Evolutionary conservation across 2,113 vertebrate genomes (phyloP), one percentile per base, ranked within the genome.

Genomic region (Eptatretus burgeri): DNA sequence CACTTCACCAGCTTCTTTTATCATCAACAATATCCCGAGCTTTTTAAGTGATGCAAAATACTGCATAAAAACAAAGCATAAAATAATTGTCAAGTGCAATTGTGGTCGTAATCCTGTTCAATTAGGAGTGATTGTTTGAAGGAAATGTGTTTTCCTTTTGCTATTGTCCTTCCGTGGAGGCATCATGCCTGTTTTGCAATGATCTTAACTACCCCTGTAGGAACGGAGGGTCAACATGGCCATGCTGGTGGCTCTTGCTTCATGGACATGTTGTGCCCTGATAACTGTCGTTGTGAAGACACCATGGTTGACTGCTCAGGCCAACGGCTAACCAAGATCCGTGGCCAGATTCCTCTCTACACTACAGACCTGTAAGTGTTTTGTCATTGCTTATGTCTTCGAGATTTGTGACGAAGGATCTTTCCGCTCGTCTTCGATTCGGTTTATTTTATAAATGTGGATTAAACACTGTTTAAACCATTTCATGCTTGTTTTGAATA

Each of bases 251-350:
- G 86, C 63, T 86, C 93, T 76, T 98, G 91, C 76, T 95, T 98
- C 72, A 85, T 85, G 18, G 91, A 95, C 73, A 69, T 93, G 72
- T 82, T 86, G 67, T 98, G 91, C 67, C 91, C 91, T 11, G 88
- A 96, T 67, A 96, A 93, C 71, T 96, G 91, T 65, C 84, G 87
- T 63, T 95, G 88, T 64, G 91, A 95, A 73, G 91, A 87, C 50
- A 94, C 87, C 65, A 93, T 84, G 1, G 85, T 96, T 53, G 91
- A 96, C 70, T 96, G 91, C 75, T 91, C 91, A 74, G 93, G 89
- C 75, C 91, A 95, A 71, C 94, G 89, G 68, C 82, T 96, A 70
- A 80, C 69, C 74, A 87, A 82, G 76, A 82, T 94, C 71, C 91
- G 88, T 14, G 91, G 93, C 51, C 88, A 91, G 69, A 80, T 96